Evolutionary conservation across 2,888 invertebrate species (phyloP), one percentile per base, ranked within the genome.

Genomic region (Dicycla oo): DNA sequence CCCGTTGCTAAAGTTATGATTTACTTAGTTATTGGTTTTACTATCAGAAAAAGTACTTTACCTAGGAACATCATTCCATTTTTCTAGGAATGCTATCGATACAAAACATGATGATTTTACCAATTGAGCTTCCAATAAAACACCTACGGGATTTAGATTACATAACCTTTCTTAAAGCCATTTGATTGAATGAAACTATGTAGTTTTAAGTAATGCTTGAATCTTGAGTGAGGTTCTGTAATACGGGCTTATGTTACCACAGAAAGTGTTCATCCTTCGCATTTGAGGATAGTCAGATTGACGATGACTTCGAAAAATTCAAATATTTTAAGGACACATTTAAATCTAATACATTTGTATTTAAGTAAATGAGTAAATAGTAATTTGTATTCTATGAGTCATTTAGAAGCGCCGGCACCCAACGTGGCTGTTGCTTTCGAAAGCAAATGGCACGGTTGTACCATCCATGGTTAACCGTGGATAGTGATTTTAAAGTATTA

Each of bases 361-460:
- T 40, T 18, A 23, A 47, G 34, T 56, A 38, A 2, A 3, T 30
- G 4, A 58, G 49, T 51, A 13, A 61, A 53, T 66, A 65, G 57
- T 74, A 45, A 74, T 88, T 87, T 77, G 81, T 80, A 86, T 87
- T 85, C 85, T 85, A 83, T 83, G 68, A 77, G 75, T 67, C 83
- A 86, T 87, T 82, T 74, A 78, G 76, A 63, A 67, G 62, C 56
- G 69, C 57, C 61, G 71, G 87, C 88, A 87, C 90, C 87, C 83
- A 80, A 56, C 49, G 72, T 67, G 84, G 86, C 81, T 90, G 88
- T 91, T 88, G 84, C 92, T 92, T 92, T 92, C 90, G 90, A 90
- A 91, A 88, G 81, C 78, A 79, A 77, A 65, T 40, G 79, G 86
- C 15, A 69, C 53, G 58, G 74, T 86, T 79, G 7, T 75, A 90